phyloP scores from a whole-genome alignment of 2,113 vertebrate species.

The Alectura lathami region DNA sequence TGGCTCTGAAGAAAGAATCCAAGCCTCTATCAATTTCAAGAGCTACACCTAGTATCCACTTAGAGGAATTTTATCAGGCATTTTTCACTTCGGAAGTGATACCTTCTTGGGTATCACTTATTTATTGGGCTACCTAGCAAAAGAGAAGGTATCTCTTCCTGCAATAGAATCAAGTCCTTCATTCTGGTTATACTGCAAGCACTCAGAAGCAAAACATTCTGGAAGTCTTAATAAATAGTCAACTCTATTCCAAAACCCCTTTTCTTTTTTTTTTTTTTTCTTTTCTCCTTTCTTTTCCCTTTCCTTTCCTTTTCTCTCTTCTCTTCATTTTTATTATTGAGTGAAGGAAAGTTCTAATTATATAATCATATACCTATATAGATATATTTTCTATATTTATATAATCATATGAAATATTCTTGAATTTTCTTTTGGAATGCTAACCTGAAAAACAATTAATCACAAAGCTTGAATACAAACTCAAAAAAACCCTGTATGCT shows the following conservation, averaged over 20 bases:
- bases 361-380: not conserved
- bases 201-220: accelerated
- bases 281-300: not conserved
- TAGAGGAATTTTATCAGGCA: not conserved
- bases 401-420: not conserved
- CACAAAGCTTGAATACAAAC: not conserved
- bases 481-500: not conserved
- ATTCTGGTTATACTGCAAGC: not conserved
- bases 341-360: not conserved
- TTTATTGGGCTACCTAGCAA: not conserved
- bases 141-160: not conserved
- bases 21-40: not conserved
- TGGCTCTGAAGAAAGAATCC: not conserved
- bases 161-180: not conserved
- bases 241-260: not conserved
- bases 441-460: not conserved
- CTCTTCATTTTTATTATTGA: no score
- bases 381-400: not conserved
- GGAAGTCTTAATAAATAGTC: not conserved
- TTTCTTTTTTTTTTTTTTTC: not conserved
- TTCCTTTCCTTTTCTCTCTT: no score
- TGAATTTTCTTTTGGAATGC: not conserved
- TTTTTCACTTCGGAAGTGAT: not conserved
- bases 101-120: no score
- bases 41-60: not conserved